Base-by-base conservation (phyloP, 2,888 invertebrate species). In the Pollenia griseotomentosa region DNA sequence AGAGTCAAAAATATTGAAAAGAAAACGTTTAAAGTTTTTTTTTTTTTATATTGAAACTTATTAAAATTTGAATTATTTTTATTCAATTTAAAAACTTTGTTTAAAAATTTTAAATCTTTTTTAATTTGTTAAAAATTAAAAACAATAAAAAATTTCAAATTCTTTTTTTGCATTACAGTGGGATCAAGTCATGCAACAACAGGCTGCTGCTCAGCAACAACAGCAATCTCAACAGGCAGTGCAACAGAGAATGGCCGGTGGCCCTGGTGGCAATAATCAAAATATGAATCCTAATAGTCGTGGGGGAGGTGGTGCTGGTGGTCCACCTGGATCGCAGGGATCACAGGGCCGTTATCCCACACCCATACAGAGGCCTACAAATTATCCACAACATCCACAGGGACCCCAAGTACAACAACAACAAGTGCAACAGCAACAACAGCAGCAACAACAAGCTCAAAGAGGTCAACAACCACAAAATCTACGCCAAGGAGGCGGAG, bases 171-270 rank as follows among this genome's bases (percentile, higher is more conserved):
- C 2, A 16, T 40, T 70, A 16, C 83, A 93, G 93, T 93, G 93
- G 93, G 93, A 93, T 86, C 91, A 91, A 89, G 91, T 95, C 93
- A 90, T 95, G 94, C 90, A 95, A 94, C 91, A 91, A 75, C 91
- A 91, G 87, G 90, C 89, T 78, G 88, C 90, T 46, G 90, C 89
- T 85, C 90, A 90, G 78, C 89, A 90, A 71, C 89, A 89, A 88
- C 83, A 89, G 70, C 89, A 89, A 81, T 89, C 88, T 46, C 89
- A 89, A 55, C 88, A 88, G 66, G 90, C 89, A 63, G 89, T 87
- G 44, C 90, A 90, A 86, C 90, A 91, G 61, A 90, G 90, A 88
- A 90, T 90, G 81, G 86, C 89, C 8, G 88, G 89, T 23, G 88
- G 88, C 55, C 87, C 83, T 57, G 90, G 89, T 71, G 89, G 89